Evolutionary conservation across 2,888 invertebrate genomes (phyloP), one percentile per base, ranked within the genome.

Genomic region (Apotomis turbidana): DNA sequence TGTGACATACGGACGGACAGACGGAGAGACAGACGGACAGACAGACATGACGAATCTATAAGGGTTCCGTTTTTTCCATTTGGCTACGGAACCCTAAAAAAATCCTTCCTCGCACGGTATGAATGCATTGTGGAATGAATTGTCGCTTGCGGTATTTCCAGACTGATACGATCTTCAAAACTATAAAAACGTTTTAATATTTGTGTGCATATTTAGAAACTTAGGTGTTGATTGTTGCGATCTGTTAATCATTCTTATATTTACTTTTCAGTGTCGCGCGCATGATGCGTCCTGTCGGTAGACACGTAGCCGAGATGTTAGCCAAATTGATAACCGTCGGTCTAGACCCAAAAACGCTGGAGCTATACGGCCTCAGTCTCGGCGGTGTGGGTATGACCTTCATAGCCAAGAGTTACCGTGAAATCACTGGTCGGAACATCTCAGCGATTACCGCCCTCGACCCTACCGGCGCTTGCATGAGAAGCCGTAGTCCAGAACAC

Each of bases 231-330:
- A 2, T 27, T 27, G 27, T 27, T 27, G 27, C 27, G 27, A 27
- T 27, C 27, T 27, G 27, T 27, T 27, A 27, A 27, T 27, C 27
- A 27, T 27, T 27, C 27, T 27, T 68, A 27, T 12, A 13, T 10
- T 59, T 13, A 51, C 9, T 46, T 87, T 89, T 54, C 85, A 91
- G 91, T 49, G 74, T 78, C 5, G 51, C 70, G 0, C 76, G 80
- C 3, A 49, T 76, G 6, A 72, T 76, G 13, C 74, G 76, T 27
- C 70, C 77, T 8, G 74, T 79, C 1, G 79, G 80, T 2, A 72
- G 63, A 10, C 74, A 77, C 9, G 58, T 69, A 0, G 81, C 78
- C 0, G 76, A 78, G 77, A 90, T 91, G 89, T 75, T 92, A 0
- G 76, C 74, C 0, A 73, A 76, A 8, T 71, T 81, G 0, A 78